These are phyloP conservation scores for Hylaea fasciaria DNA, from an alignment of 2,888 invertebrate genomes.

Conservation along the genomic window DNA sequence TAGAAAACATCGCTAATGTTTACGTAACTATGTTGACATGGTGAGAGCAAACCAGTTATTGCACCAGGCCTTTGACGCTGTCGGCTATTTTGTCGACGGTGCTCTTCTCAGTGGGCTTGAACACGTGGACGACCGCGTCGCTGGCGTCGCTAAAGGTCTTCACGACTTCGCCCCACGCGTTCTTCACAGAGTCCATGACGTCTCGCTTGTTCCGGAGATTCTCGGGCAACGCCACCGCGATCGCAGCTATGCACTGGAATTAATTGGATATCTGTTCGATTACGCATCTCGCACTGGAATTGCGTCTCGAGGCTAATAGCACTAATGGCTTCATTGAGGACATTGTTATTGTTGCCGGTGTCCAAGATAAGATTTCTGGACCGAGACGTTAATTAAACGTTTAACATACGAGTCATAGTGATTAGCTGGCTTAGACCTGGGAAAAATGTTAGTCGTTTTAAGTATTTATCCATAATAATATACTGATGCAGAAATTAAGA, in stretches of 20 bases:
- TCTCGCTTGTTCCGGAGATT: slow-evolving; percentile 60
- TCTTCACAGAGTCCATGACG: slow-evolving; percentile 73
- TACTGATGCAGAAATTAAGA: too few species aligned
- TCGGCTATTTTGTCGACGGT: slow-evolving; percentile 68
- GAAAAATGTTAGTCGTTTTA: too few species aligned
- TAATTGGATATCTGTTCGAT: slow-evolving; percentile 23
- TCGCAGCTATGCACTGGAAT: slow-evolving; percentile 53
- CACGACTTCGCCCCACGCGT: slow-evolving; percentile 70
- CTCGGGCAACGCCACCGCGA: slow-evolving; percentile 58
- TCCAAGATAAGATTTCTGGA: not conserved
- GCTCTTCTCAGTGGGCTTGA: slow-evolving; percentile 75
- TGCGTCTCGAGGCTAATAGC: slow-evolving; percentile 12
- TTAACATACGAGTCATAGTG: too few species aligned
- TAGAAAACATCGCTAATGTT: slow-evolving; percentile 15
- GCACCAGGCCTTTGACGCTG: slow-evolving; percentile 58
- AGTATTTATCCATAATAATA: too few species aligned
- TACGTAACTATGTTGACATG: slow-evolving; percentile 35
- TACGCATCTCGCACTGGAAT: slow-evolving; percentile 15
- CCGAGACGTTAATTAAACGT: too few species aligned
- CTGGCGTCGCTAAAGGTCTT: slow-evolving; percentile 69
- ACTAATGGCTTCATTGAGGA: not conserved
- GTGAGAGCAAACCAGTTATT: slow-evolving; percentile 48
- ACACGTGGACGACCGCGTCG: slow-evolving; percentile 73
- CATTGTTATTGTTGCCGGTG: not conserved
- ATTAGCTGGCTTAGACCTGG: too few species aligned